phyloP scores from a whole-genome alignment of 2,797 vertebrate species.

The Leucoraja ocellata region DNA sequence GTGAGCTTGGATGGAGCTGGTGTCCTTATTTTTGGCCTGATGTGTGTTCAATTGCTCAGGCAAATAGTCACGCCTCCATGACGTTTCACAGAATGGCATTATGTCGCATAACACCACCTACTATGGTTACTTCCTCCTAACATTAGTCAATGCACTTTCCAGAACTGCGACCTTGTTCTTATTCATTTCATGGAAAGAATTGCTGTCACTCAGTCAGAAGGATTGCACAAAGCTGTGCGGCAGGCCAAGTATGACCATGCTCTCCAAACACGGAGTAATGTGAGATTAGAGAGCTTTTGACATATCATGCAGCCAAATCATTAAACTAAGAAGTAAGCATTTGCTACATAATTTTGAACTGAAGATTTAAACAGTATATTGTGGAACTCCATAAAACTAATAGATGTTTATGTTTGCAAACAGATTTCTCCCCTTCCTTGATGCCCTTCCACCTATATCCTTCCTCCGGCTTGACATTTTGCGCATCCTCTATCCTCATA shows the following conservation, averaged over 20 bases:
- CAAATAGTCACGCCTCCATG: not conserved
- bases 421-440: no score
- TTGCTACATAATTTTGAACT: not conserved
- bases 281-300: not conserved
- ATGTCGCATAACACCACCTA: constrained; percentile 16
- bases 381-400: not conserved
- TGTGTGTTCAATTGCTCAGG: not conserved
- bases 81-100: not conserved
- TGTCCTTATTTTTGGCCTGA: no score
- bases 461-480: no score
- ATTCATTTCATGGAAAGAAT: not conserved
- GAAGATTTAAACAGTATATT: not conserved
- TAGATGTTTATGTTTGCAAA: not conserved
- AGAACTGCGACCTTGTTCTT: constrained; percentile 16
- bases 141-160: not conserved
- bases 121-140: not conserved
- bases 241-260: not conserved
- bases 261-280: not conserved
- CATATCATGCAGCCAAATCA: not conserved
- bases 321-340: not conserved
- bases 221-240: not conserved
- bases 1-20: not conserved
- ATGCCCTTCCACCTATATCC: no score
- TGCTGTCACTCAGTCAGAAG: constrained; percentile 10
- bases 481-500: no score